phyloP scores from a whole-genome alignment of 2,113 vertebrate genomes.

The Neoarius graeffei region DNA sequence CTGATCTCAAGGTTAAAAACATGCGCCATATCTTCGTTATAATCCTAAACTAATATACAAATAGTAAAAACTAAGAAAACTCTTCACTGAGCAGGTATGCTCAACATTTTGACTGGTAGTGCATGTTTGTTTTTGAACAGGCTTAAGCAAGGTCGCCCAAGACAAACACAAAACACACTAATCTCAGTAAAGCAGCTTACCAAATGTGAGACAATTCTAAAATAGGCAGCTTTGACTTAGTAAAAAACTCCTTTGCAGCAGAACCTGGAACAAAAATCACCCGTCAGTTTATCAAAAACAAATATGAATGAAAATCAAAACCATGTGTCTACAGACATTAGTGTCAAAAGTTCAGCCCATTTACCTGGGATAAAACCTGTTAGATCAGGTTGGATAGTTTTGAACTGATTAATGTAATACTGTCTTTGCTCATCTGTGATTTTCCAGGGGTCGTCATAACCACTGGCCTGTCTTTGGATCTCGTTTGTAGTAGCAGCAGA shows the following conservation, averaged over 20 bases:
- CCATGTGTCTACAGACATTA: fast-evolving
- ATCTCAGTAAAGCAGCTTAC: slow-evolving; percentile 73
- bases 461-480: slow-evolving; percentile 96
- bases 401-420: slow-evolving; percentile 99
- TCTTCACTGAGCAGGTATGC: not conserved
- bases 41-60: not conserved
- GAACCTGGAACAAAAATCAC: slow-evolving; percentile 76
- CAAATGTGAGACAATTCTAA: slow-evolving; percentile 99
- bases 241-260: slow-evolving; percentile 99
- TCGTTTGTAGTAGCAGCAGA: slow-evolving; percentile 89
- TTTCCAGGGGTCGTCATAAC: slow-evolving; percentile 98
- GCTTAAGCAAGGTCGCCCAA: slow-evolving; percentile 17
- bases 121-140: slow-evolving; percentile 19
- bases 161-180: slow-evolving; percentile 15
- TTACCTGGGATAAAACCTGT: slow-evolving; percentile 98
- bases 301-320: not conserved
- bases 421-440: slow-evolving; percentile 99
- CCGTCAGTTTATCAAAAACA: not conserved
- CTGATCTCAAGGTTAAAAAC: not conserved
- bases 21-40: not conserved
- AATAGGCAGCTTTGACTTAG: slow-evolving; percentile 98
- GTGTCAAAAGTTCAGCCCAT: slow-evolving; percentile 29
- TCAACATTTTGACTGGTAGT: not conserved
- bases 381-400: slow-evolving; percentile 97
- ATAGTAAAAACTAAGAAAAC: not conserved